These are phyloP conservation scores for Melanogrammus aeglefinus DNA, from an alignment of 2,797 vertebrate genomes.

Conservation along the genomic window DNA sequence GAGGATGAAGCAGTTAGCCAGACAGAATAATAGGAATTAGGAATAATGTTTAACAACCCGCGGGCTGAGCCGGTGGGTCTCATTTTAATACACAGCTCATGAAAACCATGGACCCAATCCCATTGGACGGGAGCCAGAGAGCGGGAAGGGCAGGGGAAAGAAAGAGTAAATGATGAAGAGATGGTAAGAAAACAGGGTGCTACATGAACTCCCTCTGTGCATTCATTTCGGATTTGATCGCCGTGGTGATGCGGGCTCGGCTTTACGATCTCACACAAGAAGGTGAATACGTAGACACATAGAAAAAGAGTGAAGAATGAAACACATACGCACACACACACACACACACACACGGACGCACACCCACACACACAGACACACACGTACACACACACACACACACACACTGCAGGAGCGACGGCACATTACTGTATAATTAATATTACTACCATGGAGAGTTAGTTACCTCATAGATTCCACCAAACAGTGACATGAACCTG, in stretches of 20 bases:
- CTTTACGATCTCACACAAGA: neutral
- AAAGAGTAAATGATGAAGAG: neutral
- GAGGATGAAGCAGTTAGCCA: too few species aligned
- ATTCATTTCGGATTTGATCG: neutral
- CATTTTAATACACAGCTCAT: neutral
- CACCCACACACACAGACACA: neutral
- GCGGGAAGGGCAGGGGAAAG: neutral
- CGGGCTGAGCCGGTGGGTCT: neutral
- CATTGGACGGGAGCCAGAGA: neutral
- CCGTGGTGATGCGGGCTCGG: neutral
- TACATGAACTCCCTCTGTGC: neutral
- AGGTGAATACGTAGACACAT: neutral
- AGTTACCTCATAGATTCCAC: conserved; percentile 92
- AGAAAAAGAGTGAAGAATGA: too few species aligned
- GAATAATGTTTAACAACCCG: too few species aligned
- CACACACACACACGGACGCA: too few species aligned
- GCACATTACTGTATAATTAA: neutral
- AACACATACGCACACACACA: too few species aligned
- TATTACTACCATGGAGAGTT: neutral
- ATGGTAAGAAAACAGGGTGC: neutral
- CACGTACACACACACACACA: neutral
- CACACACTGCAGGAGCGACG: neutral
- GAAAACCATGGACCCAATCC: neutral
- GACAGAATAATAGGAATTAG: too few species aligned
- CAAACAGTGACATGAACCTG: conserved; percentile 96